Evolutionary conservation across 2,888 invertebrate species (phyloP).

Genomic region (Dynastes tityus): DNA sequence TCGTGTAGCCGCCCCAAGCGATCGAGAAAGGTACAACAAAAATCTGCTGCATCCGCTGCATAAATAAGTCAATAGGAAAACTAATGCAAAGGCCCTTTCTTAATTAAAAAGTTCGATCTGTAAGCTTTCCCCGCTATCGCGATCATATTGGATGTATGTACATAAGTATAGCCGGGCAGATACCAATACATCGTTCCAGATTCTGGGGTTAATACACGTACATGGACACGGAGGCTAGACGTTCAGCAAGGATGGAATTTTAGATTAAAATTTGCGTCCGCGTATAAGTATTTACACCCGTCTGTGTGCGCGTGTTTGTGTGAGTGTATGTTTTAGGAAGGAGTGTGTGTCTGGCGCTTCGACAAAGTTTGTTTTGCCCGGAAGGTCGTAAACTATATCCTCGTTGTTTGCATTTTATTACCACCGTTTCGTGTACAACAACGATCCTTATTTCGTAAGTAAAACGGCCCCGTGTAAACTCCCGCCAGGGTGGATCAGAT

Average conservation of each 20-base stretch:
- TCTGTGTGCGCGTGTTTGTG: slow-evolving; percentile 2
- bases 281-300: background rate
- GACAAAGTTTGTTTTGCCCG: slow-evolving; percentile 40
- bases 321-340: background rate
- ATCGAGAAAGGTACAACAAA: no score
- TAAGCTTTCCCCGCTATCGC: background rate
- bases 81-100: background rate
- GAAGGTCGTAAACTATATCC: slow-evolving; percentile 49
- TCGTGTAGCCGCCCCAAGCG: no score
- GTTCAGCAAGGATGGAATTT: slow-evolving; percentile 43
- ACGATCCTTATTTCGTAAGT: slow-evolving; percentile 24
- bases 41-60: no score
- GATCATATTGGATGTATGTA: background rate
- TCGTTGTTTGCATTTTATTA: slow-evolving; percentile 51
- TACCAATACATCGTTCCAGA: background rate
- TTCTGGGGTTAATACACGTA: slow-evolving; percentile 14
- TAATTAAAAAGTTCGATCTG: slow-evolving; percentile 23
- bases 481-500: slow-evolving; percentile 8
- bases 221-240: background rate
- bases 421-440: slow-evolving; percentile 41
- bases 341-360: background rate
- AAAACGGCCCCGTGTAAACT: slow-evolving; percentile 25
- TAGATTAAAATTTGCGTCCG: slow-evolving; percentile 36
- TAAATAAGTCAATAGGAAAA: background rate
- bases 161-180: background rate